Base-by-base conservation (phyloP, 2,888 invertebrate genomes). In the Ochropleura plecta region DNA sequence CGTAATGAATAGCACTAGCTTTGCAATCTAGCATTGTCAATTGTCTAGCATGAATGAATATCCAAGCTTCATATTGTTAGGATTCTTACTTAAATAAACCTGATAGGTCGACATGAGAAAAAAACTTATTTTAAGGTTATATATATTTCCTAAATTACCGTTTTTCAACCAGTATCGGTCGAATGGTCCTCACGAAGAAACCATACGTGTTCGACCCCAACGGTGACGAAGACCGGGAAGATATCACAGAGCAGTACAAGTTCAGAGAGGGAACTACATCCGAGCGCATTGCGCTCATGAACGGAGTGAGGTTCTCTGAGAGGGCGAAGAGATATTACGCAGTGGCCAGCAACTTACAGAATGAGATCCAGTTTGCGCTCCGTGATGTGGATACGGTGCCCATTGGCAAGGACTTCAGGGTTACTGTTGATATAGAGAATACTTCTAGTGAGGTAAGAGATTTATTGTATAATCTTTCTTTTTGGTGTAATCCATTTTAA, bases 261-360 rank as follows among this genome's bases (percentile, higher is more conserved):
- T 96, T 97, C 67, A 95, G 95, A 71, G 98, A 98, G 94, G 98
- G 98, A 18, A 97, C 97, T 0, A 96, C 97, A 18, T 98, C 97
- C 0, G 98, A 98, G 92, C 95, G 98, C 12, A 92, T 98, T 79
- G 97, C 98, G 2, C 95, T 98, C 48, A 97, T 97, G 93, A 98
- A 98, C 90, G 98, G 98, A 0, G 98, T 98, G 0, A 94, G 98
- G 18, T 97, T 97, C 85, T 97, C 97, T 0, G 97, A 97, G 87
- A 96, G 97, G 70, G 98, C 98, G 2, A 97, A 97, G 93, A 97
- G 97, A 82, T 97, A 97, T 88, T 97, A 97, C 89, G 94, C 97
- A 3, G 92, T 98, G n/a, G 97, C 97, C 0, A 96, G 96, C 76
- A 94, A 93, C n/a, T 91, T 94, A 0, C 93, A 97, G 46, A 97